phyloP scores from a whole-genome alignment of 2,113 vertebrate species.

The Dissostichus mawsoni region DNA sequence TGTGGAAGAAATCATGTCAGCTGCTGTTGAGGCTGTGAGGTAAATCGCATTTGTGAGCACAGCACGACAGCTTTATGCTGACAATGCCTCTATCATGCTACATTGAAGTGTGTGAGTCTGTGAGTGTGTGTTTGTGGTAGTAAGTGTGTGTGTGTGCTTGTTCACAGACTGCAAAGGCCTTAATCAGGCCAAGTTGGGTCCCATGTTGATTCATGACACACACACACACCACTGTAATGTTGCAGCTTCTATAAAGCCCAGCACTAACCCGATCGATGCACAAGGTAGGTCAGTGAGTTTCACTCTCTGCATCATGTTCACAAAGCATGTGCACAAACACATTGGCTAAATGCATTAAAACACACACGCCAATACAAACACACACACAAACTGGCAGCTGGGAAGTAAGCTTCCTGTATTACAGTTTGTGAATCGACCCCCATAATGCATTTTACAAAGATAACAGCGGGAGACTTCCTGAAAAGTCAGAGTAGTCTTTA shows the following conservation, averaged over 20 bases:
- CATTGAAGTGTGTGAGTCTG: neutral
- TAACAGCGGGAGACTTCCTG: neutral
- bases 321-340: neutral
- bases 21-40: slow-evolving; percentile 5
- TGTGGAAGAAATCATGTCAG: slow-evolving; percentile 3
- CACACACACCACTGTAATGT: neutral
- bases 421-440: slow-evolving; percentile 1
- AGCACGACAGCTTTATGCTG: slow-evolving; percentile 2
- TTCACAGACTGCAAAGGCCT: slow-evolving; percentile 18
- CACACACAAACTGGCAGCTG: slow-evolving; percentile 12
- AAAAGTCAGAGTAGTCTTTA: neutral
- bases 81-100: neutral
- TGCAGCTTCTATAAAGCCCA: neutral
- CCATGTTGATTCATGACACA: slow-evolving; percentile 24
- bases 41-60: slow-evolving; percentile 19
- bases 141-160: neutral
- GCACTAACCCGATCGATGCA: slow-evolving; percentile 3
- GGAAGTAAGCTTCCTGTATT: neutral
- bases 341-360: neutral
- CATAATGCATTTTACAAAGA: neutral
- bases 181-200: slow-evolving; percentile 47
- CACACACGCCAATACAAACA: neutral
- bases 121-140: neutral
- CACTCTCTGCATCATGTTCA: slow-evolving; percentile 19
- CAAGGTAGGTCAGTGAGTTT: slow-evolving; percentile 32